Base-by-base conservation (phyloP, 2,113 vertebrate genomes). In the Pimephales promelas region DNA sequence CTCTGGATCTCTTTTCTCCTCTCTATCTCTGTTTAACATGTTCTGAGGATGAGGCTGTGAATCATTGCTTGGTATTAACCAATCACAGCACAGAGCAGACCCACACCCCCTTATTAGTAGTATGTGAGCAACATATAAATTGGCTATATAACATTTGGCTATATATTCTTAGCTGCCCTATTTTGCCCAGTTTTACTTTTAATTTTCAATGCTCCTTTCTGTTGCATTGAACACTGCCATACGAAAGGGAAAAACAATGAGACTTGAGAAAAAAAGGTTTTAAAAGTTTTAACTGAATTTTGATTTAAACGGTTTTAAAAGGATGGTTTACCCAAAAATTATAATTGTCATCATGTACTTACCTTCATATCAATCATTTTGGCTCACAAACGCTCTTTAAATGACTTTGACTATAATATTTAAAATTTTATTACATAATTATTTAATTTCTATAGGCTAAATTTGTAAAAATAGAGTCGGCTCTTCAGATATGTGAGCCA, bases 1-100 rank as follows among this genome's bases (percentile, higher is more conserved):
- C 16, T 34, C 16, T 20, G 28, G 34, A 11, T 78, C 43, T 71
- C 18, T 22, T 24, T 54, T 11, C 49, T 52, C 49, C 28, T 61
- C n/a, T 20, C n/a, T 54, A 14, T 3, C 40, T 71, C 18, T 22
- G n/a, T 56, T 8, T 47, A 36, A 47, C 11, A 56, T 22, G 11
- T 13, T 81, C 68, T 61, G 6, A 26, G 49, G 18, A 81, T 47
- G 54, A 77, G 62, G 18, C n/a, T 62, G 43, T 83, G 24, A 72
- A 75, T 52, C 14, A 14, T 52, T 34, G 73, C 20, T 56, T 40
- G 70, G 20, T 59, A 83, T 87, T 45, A 64, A 28, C 86, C 86
- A 88, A 88, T 90, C 52, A 54, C 18, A 54, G 52, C 80, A 45
- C 71, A 26, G 43, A 72, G 20, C 79, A 26, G 59, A 82, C 14